phyloP scores from a whole-genome alignment of 2,888 invertebrate genomes.

The Epinotia nisella region DNA sequence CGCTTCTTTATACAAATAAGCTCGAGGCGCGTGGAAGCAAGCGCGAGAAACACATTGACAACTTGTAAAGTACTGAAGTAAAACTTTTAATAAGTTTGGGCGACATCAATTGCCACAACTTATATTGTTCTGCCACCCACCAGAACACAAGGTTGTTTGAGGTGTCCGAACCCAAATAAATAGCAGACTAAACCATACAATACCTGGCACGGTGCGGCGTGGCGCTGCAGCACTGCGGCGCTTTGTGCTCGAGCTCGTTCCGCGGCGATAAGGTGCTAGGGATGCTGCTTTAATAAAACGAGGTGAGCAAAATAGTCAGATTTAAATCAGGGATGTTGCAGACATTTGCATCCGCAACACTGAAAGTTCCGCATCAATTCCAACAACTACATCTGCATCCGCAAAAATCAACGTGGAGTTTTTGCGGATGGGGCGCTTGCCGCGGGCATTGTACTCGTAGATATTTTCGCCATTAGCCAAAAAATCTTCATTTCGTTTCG shows the following conservation, averaged over 20 bases:
- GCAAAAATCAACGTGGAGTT: too few species aligned
- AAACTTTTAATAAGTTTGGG: background rate
- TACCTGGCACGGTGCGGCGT: constrained; percentile 6
- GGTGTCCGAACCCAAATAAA: constrained; percentile 10
- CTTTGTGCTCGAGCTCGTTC: constrained; percentile 16
- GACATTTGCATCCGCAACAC: too few species aligned
- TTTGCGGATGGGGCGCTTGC: too few species aligned
- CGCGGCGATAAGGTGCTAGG: constrained; percentile 15
- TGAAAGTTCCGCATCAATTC: too few species aligned
- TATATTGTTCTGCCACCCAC: constrained; percentile 5
- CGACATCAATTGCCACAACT: background rate
- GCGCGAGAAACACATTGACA: background rate
- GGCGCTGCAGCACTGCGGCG: constrained; percentile 2
- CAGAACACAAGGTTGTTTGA: constrained; percentile 5
- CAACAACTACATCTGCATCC: too few species aligned
- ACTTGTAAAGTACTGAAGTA: background rate
- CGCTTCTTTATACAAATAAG: background rate
- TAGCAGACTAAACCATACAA: constrained; percentile 25
- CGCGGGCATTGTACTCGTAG: too few species aligned
- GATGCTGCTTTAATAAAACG: constrained; percentile 5
- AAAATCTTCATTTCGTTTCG: too few species aligned
- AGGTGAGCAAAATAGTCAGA: background rate
- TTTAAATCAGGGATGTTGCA: too few species aligned
- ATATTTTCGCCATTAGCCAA: too few species aligned
- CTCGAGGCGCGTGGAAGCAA: background rate